Base-by-base conservation (phyloP, 2,888 invertebrate species). In the Drosophila fungiperda region DNA sequence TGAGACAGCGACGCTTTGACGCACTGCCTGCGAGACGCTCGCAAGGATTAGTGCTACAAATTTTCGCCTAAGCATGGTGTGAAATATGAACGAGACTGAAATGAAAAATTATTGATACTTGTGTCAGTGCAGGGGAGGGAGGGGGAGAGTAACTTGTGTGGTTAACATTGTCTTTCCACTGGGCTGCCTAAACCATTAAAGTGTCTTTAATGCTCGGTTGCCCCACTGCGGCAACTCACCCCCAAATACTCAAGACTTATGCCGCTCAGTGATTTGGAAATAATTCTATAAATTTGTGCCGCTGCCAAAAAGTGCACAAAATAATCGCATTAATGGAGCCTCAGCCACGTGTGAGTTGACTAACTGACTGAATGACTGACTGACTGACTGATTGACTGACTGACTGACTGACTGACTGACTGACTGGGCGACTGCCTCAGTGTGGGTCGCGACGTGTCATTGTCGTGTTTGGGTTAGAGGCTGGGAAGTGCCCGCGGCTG, bases 181-280 rank as follows among this genome's bases (percentile, higher is more conserved):
- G 53, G 48, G 26, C 20, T 59, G 60, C 35, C 40, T 23, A 48
- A 45, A 55, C 78, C 89, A 90, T 90, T 87, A 87, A 90, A 87
- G 73, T 76, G 85, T 89, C 82, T 87, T 89, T 89, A 87, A 87
- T 89, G 84, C 63, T 49, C 33, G 54, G 49, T 38, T 60, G 55
- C 57, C 29, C 29, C 33, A 23, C 20, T n/a, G 33, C 26, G 38
- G n/a, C 0, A 35, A 33, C 55, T 12, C 26, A 3, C 32, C 12
- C 11, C 26, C 9, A 15, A 29, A n/a, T 15, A 15, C 15, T 11
- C 12, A 9, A 60, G 82, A 69, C 87, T 82, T 89, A 87, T 88
- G 86, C 78, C 83, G 81, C 73, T 86, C 91, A 91, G 54, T 92
- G 92, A 82, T 50, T 86, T 80, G 92, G 90, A 92, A 92, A 73